These are phyloP conservation scores for Tribolium madens DNA, from an alignment of 1,140 invertebrate genomes.

Conservation along the genomic window DNA sequence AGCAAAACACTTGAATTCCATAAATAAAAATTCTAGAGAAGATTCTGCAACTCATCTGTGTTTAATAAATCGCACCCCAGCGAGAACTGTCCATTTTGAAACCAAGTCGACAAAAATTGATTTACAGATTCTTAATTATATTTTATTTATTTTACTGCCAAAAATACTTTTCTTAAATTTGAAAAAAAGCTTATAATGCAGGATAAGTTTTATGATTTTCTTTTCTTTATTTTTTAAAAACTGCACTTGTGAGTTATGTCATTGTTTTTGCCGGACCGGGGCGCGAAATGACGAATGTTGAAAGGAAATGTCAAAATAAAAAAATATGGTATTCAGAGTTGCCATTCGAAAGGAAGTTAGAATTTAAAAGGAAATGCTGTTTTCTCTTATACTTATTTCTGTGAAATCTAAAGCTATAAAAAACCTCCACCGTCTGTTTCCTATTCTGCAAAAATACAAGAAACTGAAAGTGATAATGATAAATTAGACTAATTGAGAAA, in stretches of 20 bases:
- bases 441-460: background rate
- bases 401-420: slow-evolving; percentile 9
- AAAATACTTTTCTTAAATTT: too few relatives aligned
- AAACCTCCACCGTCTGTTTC: background rate
- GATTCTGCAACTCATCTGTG: background rate
- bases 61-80: too few relatives aligned
- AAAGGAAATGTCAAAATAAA: slow-evolving; percentile 11
- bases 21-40: background rate
- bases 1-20: slow-evolving; percentile 1
- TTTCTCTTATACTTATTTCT: slow-evolving; percentile 6
- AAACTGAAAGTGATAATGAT: slow-evolving; percentile 28
- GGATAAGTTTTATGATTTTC: too few relatives aligned
- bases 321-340: background rate
- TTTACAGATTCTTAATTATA: too few relatives aligned
- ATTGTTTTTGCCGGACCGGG: too few relatives aligned
- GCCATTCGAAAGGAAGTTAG: slow-evolving; percentile 9
- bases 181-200: too few relatives aligned
- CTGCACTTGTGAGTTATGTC: too few relatives aligned
- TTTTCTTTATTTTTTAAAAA: too few relatives aligned
- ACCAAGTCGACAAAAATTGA: too few relatives aligned
- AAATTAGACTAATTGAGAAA: slow-evolving; percentile 15
- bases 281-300: background rate
- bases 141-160: too few relatives aligned
- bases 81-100: too few relatives aligned
- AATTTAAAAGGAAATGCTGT: slow-evolving; percentile 21